phyloP scores from a whole-genome alignment of 2,888 invertebrate genomes.

The Lysandra coridon region DNA sequence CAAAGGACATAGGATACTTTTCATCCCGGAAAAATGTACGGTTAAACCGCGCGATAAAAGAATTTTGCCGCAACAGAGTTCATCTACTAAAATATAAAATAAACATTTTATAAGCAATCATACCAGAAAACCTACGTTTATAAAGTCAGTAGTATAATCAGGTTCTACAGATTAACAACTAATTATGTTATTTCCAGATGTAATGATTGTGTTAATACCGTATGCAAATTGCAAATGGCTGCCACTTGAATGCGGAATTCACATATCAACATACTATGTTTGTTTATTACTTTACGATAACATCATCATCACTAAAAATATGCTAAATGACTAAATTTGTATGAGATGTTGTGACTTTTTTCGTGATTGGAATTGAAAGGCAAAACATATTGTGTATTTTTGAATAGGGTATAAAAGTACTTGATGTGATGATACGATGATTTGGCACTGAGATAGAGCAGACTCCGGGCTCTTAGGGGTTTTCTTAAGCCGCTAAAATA shows the following conservation, averaged over 20 bases:
- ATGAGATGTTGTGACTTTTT: background rate
- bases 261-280: constrained; percentile 14
- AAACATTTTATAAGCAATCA: background rate
- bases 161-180: constrained; percentile 18
- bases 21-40: background rate
- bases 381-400: no score
- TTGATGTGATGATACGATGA: no score
- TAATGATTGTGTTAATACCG: constrained; percentile 14
- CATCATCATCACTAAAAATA: background rate
- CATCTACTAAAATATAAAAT: background rate
- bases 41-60: no score
- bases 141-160: constrained; percentile 1
- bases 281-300: background rate
- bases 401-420: no score
- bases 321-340: background rate
- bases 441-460: no score
- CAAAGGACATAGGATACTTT: no score
- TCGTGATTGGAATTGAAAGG: no score
- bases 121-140: background rate
- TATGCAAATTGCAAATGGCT: constrained; percentile 1
- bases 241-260: background rate
- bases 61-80: background rate
- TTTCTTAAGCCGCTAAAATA: no score
- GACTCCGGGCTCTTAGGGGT: no score
- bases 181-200: constrained; percentile 34